Conservation (phyloP, 2,797 vertebrate species). For the Pseudopleuronectes americanus region DNA sequence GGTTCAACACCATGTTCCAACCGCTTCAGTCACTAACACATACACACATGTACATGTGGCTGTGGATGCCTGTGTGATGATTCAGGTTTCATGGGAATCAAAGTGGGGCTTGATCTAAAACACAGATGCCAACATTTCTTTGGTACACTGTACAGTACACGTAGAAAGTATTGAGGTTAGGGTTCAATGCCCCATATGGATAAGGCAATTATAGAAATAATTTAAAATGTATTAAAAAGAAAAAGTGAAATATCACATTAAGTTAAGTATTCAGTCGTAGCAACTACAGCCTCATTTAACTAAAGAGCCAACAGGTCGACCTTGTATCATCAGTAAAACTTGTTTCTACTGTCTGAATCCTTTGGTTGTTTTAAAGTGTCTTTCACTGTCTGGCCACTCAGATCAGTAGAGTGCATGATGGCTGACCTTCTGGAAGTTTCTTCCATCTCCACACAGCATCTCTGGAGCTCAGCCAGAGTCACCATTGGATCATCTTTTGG, state of each 20-base stretch:
- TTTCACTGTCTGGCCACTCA: background rate
- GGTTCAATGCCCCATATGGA: background rate
- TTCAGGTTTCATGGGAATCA: slow-evolving; percentile 22
- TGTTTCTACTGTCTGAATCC: background rate
- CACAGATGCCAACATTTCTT: slow-evolving; percentile 1
- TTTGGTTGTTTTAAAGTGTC: background rate
- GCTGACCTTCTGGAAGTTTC: slow-evolving; percentile 5
- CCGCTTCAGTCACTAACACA: slow-evolving; percentile 38
- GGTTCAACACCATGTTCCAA: slow-evolving; percentile 58
- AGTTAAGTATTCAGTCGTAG: background rate
- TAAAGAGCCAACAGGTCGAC: background rate
- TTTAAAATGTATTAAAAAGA: background rate
- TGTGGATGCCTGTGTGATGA: slow-evolving; percentile 12
- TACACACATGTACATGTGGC: slow-evolving; percentile 11
- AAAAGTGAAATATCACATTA: too few species aligned
- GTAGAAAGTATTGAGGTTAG: background rate
- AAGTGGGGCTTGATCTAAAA: slow-evolving; percentile 29
- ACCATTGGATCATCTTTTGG: background rate
- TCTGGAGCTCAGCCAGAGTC: background rate
- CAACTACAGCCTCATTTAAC: background rate
- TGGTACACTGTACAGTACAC: background rate
- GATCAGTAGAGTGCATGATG: background rate
- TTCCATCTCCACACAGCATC: too few species aligned
- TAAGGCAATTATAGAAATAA: background rate
- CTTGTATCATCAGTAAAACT: background rate